Base-by-base conservation (phyloP, 2,113 vertebrate species). In the Macaca mulatta region DNA sequence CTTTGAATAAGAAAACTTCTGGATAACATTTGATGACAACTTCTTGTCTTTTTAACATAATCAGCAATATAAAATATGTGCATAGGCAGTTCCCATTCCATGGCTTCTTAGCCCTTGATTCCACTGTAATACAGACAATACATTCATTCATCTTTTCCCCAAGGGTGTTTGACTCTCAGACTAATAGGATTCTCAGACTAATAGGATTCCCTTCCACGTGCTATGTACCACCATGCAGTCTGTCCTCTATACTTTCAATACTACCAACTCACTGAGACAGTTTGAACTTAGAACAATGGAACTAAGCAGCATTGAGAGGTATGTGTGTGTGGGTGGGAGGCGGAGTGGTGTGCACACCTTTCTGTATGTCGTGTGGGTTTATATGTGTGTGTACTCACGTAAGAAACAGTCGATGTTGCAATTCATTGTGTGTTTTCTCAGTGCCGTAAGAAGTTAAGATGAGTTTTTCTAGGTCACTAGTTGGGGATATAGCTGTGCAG, bases 1-100 rank as follows among this genome's bases (percentile, higher is more conserved):
- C 79, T 14, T 93, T 86, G 17, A 92, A 59, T 77, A 88, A 93
- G 14, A 93, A 50, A 40, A 88, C 35, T 74, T 64, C 17, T 25
- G 38, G 7, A 86, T 67, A 50, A 64, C 87, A 5, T 67, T 80
- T 67, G 11, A 72, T 92, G 12, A 74, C 69, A 89, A 0, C 2
- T n/a, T 69, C 1, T 52, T 55, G 30, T 38, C 12, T 78, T 91
- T 79, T 85, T n/a, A 74, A 90, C 86, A 96, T 32, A 69, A 40
- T 90, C 17, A 93, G 12, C 0, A 4, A 43, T 78, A 50, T 81
- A 84, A 96, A 77, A 90, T 45, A 43, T 11, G 25, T 3, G 0
- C 5, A 23, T 80, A 23, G 2, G 10, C 4, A 69, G 8, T 74
- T 95, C 79, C 17, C 18, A 5, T 52, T 52, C 17, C 18, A 85